Conservation (phyloP, 2,113 vertebrate genomes). For the Rhinoptilus africanus region DNA sequence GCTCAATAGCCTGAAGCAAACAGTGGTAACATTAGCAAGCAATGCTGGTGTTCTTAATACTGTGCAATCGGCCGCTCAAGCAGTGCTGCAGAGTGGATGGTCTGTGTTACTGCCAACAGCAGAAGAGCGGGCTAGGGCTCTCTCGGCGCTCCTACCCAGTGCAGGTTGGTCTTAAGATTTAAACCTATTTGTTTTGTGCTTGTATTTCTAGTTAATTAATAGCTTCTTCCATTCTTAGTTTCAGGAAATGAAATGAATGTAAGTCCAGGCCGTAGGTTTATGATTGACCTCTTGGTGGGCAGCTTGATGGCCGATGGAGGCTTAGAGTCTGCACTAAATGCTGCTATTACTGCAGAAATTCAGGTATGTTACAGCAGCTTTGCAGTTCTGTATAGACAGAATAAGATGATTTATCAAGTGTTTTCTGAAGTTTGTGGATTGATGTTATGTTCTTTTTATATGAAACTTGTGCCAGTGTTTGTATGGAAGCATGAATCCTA, state of each 20-base stretch:
- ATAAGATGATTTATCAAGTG: not conserved
- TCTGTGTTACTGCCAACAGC: conserved; percentile 94
- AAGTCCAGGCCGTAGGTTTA: conserved; percentile 93
- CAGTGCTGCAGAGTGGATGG: conserved; percentile 97
- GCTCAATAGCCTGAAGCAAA: conserved; percentile 96
- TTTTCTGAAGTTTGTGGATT: not conserved
- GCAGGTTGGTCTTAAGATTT: conserved; percentile 74
- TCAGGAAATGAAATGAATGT: conserved; percentile 93
- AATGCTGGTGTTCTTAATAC: conserved; percentile 92
- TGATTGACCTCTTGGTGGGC: conserved; percentile 97
- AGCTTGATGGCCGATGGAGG: conserved; percentile 98
- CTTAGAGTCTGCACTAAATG: conserved; percentile 91
- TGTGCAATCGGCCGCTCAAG: conserved; percentile 90
- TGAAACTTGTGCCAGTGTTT: not conserved
- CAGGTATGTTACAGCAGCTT: conserved; percentile 77
- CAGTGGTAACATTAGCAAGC: conserved; percentile 91
- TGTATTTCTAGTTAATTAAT: not conserved
- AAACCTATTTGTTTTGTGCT: not conserved
- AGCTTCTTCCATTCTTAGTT: conserved; percentile 62
- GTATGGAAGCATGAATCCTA: not conserved
- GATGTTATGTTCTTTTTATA: not conserved
- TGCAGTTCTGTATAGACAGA: not conserved
- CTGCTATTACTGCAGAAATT: conserved; percentile 96
- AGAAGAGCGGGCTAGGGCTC: conserved; percentile 90
- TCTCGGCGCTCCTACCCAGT: conserved; percentile 92